Percentiles rank a stretch among this genome's conserved stretches.
Evolutionary conservation across 2,888 invertebrate genomes (phyloP).

Genomic region (Dicranocentrus wangi): DNA sequence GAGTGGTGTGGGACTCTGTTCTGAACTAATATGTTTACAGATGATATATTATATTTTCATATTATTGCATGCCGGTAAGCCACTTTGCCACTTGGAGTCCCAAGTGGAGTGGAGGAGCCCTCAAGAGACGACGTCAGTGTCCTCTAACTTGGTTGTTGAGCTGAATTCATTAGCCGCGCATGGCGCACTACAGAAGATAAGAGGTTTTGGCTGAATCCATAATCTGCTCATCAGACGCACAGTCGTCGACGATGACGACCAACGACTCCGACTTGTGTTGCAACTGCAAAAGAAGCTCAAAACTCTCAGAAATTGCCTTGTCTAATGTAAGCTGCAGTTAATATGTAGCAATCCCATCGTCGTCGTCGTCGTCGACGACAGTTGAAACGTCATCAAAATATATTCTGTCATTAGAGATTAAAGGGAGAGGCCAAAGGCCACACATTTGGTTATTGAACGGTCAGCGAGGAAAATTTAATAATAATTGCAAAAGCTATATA

Average conservation of each 20-base stretch:
- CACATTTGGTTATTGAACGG: neutral
- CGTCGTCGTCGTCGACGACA: too few relatives aligned
- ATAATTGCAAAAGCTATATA: neutral
- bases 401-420: neutral
- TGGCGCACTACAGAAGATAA: neutral
- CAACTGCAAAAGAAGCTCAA: too few relatives aligned
- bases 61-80: neutral
- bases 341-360: too few relatives aligned
- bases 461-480: neutral
- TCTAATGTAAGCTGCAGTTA: too few relatives aligned
- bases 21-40: too few relatives aligned
- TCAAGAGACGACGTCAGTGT: neutral
- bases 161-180: constrained; percentile 10
- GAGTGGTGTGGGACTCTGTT: too few relatives aligned
- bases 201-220: neutral
- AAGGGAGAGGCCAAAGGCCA: constrained; percentile 16
- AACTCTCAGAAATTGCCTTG: too few relatives aligned
- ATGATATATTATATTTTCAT: neutral
- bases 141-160: neutral
- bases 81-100: neutral
- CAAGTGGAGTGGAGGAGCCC: neutral
- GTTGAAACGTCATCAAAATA: neutral
- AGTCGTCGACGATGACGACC: too few relatives aligned
- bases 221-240: too few relatives aligned
- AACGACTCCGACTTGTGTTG: too few relatives aligned